A percentile compares a stretch with the other conserved stretches of the same genome.
Conservation (phyloP, 1,140 invertebrate species). For the Popillia japonica region DNA sequence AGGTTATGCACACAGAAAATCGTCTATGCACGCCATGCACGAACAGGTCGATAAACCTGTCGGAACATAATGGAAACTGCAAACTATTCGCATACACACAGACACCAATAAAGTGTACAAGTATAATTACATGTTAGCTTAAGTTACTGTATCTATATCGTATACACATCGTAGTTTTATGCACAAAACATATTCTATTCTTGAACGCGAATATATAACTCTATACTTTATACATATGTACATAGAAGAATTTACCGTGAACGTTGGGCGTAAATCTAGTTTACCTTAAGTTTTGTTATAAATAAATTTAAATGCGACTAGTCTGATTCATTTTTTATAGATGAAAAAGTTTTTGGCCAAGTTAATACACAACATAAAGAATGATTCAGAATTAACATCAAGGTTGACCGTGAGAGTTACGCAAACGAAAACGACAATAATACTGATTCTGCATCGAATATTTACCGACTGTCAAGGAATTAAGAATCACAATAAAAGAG, state of each 20-base stretch:
- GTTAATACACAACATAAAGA: no score
- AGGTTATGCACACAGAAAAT: slow-evolving; percentile 14
- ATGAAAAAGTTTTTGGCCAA: no score
- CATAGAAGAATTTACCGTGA: neutral
- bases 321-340: neutral
- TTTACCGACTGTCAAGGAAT: no score
- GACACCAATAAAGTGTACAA: slow-evolving; percentile 10
- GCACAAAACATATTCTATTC: neutral
- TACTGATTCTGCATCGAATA: no score
- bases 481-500: no score
- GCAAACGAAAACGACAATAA: no score
- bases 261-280: neutral
- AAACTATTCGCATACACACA: slow-evolving; percentile 14
- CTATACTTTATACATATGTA: neutral
- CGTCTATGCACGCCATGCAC: neutral
- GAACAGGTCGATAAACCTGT: slow-evolving; percentile 8
- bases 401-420: no score
- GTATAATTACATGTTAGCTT: neutral
- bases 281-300: neutral
- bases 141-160: neutral
- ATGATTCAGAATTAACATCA: no score
- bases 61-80: slow-evolving; percentile 5
- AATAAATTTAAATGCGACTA: neutral
- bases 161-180: neutral
- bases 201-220: neutral